Base-by-base conservation (phyloP, 2,797 vertebrate species). In the Mormyrus proboscirostris region DNA sequence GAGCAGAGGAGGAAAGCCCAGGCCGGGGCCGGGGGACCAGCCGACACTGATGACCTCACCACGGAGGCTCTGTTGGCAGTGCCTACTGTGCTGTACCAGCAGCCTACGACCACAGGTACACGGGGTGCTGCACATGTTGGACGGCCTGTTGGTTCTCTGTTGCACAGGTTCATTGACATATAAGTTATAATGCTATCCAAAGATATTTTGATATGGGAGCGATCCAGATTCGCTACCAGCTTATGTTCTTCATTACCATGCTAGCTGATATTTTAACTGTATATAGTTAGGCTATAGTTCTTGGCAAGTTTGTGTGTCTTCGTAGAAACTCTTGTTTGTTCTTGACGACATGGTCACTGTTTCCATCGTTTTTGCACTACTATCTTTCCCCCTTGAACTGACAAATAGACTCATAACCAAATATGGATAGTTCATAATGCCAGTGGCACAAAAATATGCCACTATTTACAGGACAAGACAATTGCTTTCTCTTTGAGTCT, bases 1-100 rank as follows among this genome's bases (percentile, higher is more conserved):
- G 95, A 96, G 47, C 93, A 95, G 88, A 95, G 88, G 90, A 96
- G 93, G 93, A 96, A 95, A 92, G 1, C 90, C 10, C 83, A 93
- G 84, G 90, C 94, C 0, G 93, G 92, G 0, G 95, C 94, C 0
- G 95, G 95, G 0, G 96, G 95, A 3, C 96, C 94, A 4, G 95
- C 95, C 88, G 95, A 96, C n/a, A 89, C 92, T 84, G 95, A 95
- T 0, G 95, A 96, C 19, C 91, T 57, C 1, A 92, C 62, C 1
- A 94, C 94, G 0, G 95, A 96, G 44, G 91, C 91, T 88, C 91
- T 95, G 88, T 69, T 92, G 57, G 94, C 92, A 3, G 83, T 92
- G 25, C 94, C 95, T 5, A 94, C 96, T 0, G 51, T 95, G 55
- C 91, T 95, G 7, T 95, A 95, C 90, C 92, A 93, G 4, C 91